Evolutionary conservation across 2,888 invertebrate species (phyloP), one percentile per base, ranked within the genome.

Genomic region (Tanypteryx hageni): DNA sequence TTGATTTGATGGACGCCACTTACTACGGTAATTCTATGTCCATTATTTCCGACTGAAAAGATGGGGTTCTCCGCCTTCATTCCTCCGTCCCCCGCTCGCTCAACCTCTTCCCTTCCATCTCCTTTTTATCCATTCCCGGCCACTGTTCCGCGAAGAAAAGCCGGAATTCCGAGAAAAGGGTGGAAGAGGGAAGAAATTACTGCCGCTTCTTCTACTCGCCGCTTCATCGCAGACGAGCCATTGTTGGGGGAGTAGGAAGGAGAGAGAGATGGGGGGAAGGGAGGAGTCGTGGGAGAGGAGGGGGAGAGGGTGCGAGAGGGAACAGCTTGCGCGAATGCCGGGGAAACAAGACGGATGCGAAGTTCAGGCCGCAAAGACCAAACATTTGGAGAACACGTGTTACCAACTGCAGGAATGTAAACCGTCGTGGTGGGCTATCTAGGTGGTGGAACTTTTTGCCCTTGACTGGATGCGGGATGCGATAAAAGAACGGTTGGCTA

Each of bases 361-460:
- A n/a, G 44, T 31, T 44, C 89, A 11, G 89, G 89, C 89, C 89
- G 89, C 89, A 89, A 44, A 64, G 89, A 89, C 89, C 89, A 89
- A 89, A 89, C 89, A 89, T 89, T 89, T 89, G 64, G 89, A 89
- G 89, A 64, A 89, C 89, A 89, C 89, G 89, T 89, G 89, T 89
- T 89, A 64, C 89, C 89, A 61, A 89, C 61, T 64, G 89, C 89
- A 89, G 64, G 89, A 89, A 89, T 89, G 89, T 18, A 89, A 89
- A 89, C 83, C 89, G 89, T 64, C 64, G 89, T 44, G 89, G 89
- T 89, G 89, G 64, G 27, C 76, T 14, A 27, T 8, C 22, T 5
- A 22, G 64, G n/a, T 64, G 16, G 64, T 7, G n/a, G 16, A 22
- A 27, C 76, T 76, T n/a, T 76, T 76, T 76, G 22, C 76, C 76